Base-by-base conservation (phyloP, 2,888 invertebrate genomes). In the Mesorhabditis sp. region DNA sequence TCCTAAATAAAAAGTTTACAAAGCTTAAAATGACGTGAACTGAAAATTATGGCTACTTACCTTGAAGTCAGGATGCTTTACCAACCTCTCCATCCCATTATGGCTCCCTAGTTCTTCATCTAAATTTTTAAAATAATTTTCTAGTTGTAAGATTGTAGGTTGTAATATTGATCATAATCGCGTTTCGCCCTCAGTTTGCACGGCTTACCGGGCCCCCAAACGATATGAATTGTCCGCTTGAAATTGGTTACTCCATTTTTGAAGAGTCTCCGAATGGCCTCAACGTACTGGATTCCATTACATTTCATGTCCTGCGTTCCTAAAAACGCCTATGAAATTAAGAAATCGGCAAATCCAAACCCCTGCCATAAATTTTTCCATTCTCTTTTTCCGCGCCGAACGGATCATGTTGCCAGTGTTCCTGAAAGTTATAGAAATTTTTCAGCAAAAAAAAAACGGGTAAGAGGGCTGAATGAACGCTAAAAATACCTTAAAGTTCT, bases 251-350 rank as follows among this genome's bases (percentile, higher is more conserved):
- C n/a, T n/a, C 58, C 58, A 50, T n/a, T 10, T 13, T 10, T 13
- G 58, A 2, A 50, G n/a, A 13, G 58, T 10, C 58, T 10, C n/a
- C 58, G 58, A 1, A 50, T 50, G 2, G 58, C 58, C n/a, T 50
- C 58, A 2, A 50, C 1, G 2, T 50, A 50, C n/a, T 50, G 58
- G n/a, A 50, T 50, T 50, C 58, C 58, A 50, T 50, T 50, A 13
- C 10, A 50, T 50, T 50, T 50, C 58, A 50, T 50, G n/a, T 50
- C 58, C n/a, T 50, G 58, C n/a, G 58, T n/a, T 10, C 58, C 58
- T 50, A 50, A 50, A 50, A 50, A 13, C n/a, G 2, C 28, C 28
- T 2, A 28, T 28, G 28, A 28, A 2, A 50, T 2, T 50, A n/a
- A 50, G n/a, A 50, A 50, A 50, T 13, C 1, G 58, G 10, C n/a